Base-by-base conservation (phyloP, 2,888 invertebrate species). In the Drosophila algonquin region DNA sequence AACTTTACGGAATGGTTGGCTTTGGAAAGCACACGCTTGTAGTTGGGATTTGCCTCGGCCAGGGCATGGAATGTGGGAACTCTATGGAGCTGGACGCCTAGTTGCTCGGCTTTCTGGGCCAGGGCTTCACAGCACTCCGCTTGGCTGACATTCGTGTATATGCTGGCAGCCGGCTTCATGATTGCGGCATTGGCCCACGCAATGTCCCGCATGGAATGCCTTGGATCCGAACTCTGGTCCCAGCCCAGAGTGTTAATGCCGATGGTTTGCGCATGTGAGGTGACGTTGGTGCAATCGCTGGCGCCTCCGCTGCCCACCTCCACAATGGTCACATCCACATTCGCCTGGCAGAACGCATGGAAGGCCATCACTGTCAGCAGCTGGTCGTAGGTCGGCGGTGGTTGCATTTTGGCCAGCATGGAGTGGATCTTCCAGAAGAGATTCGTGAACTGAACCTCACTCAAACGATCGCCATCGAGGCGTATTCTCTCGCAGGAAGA, bases 181-280 rank as follows among this genome's bases (percentile, higher is more conserved):
- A 30, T 30, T 30, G 81, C 81, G 30, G 85, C 89, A 73, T 85
- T 85, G 9, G 76, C 64, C 89, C 89, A 87, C 45, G 85, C 85
- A 14, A 85, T 85, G 21, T 85, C 85, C 0, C 89, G 51, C 71
- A 85, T 24, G 6, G 89, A 88, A 27, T 75, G 83, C 18, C 75
- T 62, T 24, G 78, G n/a, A 12, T 53, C 62, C 30, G 74, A 87
- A 32, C 75, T 62, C 21, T 78, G 14, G 9, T 48, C 63, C 30
- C 74, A 81, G 35, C 89, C 89, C 45, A 85, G 3, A 0, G 73
- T 59, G n/a, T 75, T 76, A 10, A 85, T 87, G 30, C 85, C 85
- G 0, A 85, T 85, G 24, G 87, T 85, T 10, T 63, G 46, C 1
- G 85, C 81, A 27, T 85, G 87, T 0, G 61, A 1, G 4, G 81